Conservation (phyloP, 2,888 invertebrate species). For the Noctua pronuba region DNA sequence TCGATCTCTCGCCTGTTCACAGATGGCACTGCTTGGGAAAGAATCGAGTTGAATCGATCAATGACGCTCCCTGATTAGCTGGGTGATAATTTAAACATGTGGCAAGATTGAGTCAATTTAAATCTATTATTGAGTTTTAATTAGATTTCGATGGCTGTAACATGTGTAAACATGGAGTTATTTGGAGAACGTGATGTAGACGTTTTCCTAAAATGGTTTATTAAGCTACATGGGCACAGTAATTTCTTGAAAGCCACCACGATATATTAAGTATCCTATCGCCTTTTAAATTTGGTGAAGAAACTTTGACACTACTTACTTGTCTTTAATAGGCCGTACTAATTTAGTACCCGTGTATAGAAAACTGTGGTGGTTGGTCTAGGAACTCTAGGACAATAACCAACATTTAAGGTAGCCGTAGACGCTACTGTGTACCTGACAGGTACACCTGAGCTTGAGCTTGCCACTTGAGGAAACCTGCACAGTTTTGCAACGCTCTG, state of each 20-base stretch:
- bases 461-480: no score
- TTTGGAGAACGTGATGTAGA: slow-evolving; percentile 26
- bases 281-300: neutral
- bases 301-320: neutral
- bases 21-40: slow-evolving; percentile 83
- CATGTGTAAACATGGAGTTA: slow-evolving; percentile 62
- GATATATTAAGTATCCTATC: neutral
- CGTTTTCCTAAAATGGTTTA: neutral
- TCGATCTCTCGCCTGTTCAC: slow-evolving; percentile 77
- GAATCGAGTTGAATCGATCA: slow-evolving; percentile 71
- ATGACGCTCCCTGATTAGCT: slow-evolving; percentile 75
- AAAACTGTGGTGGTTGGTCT: neutral
- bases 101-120: slow-evolving; percentile 73
- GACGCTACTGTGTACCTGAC: no score
- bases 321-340: neutral
- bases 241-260: neutral
- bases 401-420: neutral
- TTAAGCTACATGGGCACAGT: no score
- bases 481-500: no score
- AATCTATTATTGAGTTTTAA: slow-evolving; percentile 75
- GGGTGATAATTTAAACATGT: slow-evolving; percentile 77
- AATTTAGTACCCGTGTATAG: neutral
- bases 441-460: no score
- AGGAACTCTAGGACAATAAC: neutral
- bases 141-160: slow-evolving; percentile 71